phyloP scores from a whole-genome alignment of 2,888 invertebrate species.

The Pachydiplax longipennis region DNA sequence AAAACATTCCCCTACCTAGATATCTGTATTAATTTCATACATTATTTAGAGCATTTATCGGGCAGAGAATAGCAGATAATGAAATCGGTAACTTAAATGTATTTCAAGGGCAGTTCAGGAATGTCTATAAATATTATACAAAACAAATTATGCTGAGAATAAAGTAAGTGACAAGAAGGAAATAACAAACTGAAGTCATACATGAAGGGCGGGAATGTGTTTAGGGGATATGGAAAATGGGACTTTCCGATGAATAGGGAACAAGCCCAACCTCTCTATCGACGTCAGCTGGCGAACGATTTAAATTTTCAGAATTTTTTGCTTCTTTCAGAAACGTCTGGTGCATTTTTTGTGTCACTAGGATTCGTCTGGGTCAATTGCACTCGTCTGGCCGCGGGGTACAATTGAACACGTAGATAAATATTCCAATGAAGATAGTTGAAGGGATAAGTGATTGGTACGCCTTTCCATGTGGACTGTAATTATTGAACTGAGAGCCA shows the following conservation, averaged over 20 bases:
- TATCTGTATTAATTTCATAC: too few relatives aligned
- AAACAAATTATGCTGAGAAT: too few relatives aligned
- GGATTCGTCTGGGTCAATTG: background rate
- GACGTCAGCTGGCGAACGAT: too few relatives aligned
- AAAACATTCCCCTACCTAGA: too few relatives aligned
- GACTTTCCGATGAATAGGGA: background rate
- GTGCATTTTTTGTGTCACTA: background rate
- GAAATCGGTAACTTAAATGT: too few relatives aligned
- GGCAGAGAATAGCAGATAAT: too few relatives aligned
- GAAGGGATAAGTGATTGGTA: background rate
- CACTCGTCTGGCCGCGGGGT: background rate
- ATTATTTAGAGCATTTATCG: too few relatives aligned
- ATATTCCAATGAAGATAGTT: background rate
- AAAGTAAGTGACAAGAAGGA: too few relatives aligned
- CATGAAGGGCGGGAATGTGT: background rate
- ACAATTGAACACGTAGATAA: background rate
- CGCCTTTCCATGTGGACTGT: conserved; percentile 10
- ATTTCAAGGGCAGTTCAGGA: too few relatives aligned
- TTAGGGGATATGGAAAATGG: too few relatives aligned
- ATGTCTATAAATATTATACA: too few relatives aligned
- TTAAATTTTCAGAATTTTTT: background rate
- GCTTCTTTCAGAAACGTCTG: background rate
- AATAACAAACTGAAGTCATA: background rate
- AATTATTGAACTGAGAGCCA: conserved; percentile 24
- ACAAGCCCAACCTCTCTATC: background rate